Evolutionary conservation across 2,888 invertebrate species (phyloP), one percentile per base, ranked within the genome.

Genomic region (Caenorhabditis sp.): DNA sequence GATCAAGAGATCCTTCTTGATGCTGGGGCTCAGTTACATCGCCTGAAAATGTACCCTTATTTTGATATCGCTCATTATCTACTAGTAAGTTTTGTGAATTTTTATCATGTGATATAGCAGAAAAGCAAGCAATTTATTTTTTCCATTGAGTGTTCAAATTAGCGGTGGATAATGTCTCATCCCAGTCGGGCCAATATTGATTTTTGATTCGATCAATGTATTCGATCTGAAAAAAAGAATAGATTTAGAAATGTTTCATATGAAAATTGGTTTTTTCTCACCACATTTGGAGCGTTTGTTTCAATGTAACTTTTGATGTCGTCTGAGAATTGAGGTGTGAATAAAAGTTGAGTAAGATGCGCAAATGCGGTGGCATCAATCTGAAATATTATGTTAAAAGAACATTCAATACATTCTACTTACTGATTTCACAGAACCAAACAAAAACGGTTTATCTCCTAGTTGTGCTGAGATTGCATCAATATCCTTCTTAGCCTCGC

Each of bases 1-100:
- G 79, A 80, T 62, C 84, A 85, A 69, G 86, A 86, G 69, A 79
- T 83, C 61, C 77, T 86, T 58, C 68, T 97, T 88, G 96, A 97
- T 90, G 92, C 97, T 92, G 97, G 97, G 91, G 96, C 96, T 90
- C 95, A 95, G 92, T 95, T 99, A 91, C 95, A 95, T 86, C 96
- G 97, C 90, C 73, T 97, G 85, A 97, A 97, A 91, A 99, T 99
- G 97, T 99, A 93, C 89, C 99, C 99, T 65, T 97, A 96, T 91
- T 99, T 99, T 90, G 97, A 99, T 89, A 93, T 97, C 87, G 97
- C 97, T 84, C 96, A 99, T 90, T 95, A 94, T 90, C 92, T 95
- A 17, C 64, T 86, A 77, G 86, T 86, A 31, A 77, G 82, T 76
- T 64, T 37, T 57, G 50, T 50, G 49, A 23, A 51, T 12, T 26